A percentile compares a stretch with the other conserved stretches of the same genome.
phyloP scores from a whole-genome alignment of 2,113 vertebrate species.

The Chascanopsetta lugubris region DNA sequence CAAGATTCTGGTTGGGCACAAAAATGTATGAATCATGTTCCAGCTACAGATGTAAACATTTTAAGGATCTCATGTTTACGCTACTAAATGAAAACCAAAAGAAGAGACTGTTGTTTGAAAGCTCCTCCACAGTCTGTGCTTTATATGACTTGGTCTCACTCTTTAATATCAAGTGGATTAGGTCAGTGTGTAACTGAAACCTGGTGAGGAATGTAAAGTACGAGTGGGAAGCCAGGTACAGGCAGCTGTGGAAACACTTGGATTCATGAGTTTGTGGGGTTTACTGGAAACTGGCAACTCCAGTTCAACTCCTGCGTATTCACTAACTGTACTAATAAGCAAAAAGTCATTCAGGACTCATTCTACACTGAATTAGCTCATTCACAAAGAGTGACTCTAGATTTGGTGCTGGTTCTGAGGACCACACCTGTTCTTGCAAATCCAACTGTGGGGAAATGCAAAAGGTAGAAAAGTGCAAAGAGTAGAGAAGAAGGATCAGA shows the following conservation, averaged over 20 bases:
- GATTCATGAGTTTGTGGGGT: background rate
- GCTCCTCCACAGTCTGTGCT: background rate
- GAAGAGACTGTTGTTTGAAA: background rate
- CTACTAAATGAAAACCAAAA: background rate
- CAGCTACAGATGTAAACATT: background rate
- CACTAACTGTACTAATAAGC: background rate
- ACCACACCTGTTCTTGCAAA: too few relatives aligned
- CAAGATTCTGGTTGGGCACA: too few relatives aligned
- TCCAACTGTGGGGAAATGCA: too few relatives aligned
- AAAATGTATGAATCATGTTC: too few relatives aligned
- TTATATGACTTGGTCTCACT: conserved; percentile 5
- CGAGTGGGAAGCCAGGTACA: background rate
- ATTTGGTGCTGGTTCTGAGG: conserved; percentile 11
- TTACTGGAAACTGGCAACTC: background rate
- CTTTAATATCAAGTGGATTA: conserved; percentile 47
- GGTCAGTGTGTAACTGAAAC: conserved; percentile 51
- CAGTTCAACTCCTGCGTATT: background rate
- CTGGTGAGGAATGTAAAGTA: conserved; percentile 43
- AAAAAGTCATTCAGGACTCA: conserved; percentile 22
- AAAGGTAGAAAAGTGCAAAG: too few relatives aligned
- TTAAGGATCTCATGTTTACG: background rate
- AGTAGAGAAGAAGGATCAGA: too few relatives aligned
- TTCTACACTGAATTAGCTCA: conserved; percentile 15
- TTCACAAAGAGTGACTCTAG: conserved; percentile 42
- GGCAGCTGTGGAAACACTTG: background rate